Percentiles rank a stretch among this genome's conserved stretches.
Conservation (phyloP, 2,797 vertebrate genomes). For the Pyrrhura leucotis region DNA sequence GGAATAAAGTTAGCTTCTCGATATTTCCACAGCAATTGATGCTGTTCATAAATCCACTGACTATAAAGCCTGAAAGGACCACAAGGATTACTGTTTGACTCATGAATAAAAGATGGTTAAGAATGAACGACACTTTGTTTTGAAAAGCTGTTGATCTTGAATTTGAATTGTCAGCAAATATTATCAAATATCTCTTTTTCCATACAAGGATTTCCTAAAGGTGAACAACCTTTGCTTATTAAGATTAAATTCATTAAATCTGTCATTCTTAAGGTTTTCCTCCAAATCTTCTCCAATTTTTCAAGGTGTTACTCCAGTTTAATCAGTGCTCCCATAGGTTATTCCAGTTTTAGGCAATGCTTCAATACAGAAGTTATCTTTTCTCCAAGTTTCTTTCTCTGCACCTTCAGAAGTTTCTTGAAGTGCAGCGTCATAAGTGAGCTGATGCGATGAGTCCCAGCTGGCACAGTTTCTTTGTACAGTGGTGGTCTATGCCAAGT, state of each 20-base stretch:
- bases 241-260: background rate
- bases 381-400: background rate
- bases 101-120: background rate
- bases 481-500: background rate
- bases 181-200: background rate
- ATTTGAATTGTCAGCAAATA: background rate
- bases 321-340: background rate
- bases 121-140: background rate
- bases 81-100: background rate
- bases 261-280: background rate
- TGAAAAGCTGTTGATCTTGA: background rate
- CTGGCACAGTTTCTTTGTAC: background rate
- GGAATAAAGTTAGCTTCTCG: background rate
- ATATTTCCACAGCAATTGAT: background rate
- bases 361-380: background rate
- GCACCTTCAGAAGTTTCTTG: background rate
- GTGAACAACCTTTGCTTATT: background rate
- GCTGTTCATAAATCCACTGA: background rate
- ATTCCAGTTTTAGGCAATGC: background rate
- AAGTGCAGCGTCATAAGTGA: accelerated
- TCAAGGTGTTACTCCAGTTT: background rate
- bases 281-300: background rate
- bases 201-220: background rate
- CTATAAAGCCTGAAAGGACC: background rate
- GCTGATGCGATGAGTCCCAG: background rate